phyloP scores from a whole-genome alignment of 2,113 vertebrate species.

The Channa maculata region DNA sequence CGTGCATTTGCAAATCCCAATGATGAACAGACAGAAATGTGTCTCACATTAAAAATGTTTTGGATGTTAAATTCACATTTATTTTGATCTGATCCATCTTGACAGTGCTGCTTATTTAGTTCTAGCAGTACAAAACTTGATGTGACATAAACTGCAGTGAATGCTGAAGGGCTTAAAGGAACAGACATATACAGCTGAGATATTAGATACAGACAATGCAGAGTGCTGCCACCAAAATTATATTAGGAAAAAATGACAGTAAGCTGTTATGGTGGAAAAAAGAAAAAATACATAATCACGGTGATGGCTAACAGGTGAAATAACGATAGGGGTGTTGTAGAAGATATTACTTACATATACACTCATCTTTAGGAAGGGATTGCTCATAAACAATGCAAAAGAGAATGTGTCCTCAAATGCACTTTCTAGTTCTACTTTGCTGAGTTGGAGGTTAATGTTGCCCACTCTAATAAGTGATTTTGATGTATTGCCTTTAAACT shows the following conservation, averaged over 20 bases:
- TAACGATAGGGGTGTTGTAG: neutral
- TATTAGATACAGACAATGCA: neutral
- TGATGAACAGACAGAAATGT: slow-evolving; percentile 7
- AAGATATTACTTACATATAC: slow-evolving; percentile 3
- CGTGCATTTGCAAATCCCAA: neutral
- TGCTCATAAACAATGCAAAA: slow-evolving; percentile 20
- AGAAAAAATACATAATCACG: slow-evolving; percentile 6
- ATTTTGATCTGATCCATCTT: neutral
- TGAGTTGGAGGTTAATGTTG: slow-evolving; percentile 57
- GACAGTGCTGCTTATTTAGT: neutral
- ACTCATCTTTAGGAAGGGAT: slow-evolving; percentile 11
- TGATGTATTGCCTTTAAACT: slow-evolving; percentile 78
- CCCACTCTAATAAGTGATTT: slow-evolving; percentile 71
- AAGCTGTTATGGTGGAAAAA: slow-evolving; percentile 12
- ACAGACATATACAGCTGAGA: slow-evolving; percentile 2
- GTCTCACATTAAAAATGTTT: neutral
- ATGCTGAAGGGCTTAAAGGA: neutral
- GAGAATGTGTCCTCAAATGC: slow-evolving; percentile 36
- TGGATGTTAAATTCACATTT: neutral
- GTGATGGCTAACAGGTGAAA: slow-evolving; percentile 6
- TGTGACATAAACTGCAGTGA: neutral
- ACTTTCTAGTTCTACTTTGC: slow-evolving; percentile 61
- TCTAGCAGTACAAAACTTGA: neutral
- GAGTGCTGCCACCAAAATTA: neutral
- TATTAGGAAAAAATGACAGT: neutral